Percentiles rank a stretch among this genome's conserved stretches.
phyloP scores from a whole-genome alignment of 1,140 invertebrate genomes.

The Ceratina japonica region DNA sequence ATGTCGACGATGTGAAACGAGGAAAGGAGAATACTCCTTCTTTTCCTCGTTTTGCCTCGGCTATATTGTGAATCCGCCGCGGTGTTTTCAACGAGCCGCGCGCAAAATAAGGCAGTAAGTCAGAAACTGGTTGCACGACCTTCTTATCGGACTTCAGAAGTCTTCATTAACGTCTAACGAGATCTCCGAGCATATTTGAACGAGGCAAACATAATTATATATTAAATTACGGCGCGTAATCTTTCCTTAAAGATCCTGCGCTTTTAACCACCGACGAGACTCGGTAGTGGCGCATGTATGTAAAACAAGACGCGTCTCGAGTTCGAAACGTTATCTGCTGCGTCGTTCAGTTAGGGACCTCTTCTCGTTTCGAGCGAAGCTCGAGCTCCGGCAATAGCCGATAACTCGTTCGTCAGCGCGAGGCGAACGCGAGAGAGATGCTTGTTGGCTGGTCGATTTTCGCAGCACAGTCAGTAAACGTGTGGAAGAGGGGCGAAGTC shows the following conservation, averaged over 20 bases:
- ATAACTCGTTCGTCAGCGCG: constrained; percentile 3
- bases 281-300: no score
- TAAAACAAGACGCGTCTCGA: no score
- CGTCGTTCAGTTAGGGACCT: no score
- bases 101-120: neutral
- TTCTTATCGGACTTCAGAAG: no score
- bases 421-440: neutral
- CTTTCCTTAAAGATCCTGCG: no score
- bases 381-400: neutral
- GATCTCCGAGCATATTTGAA: neutral
- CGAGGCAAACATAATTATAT: no score
- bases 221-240: no score
- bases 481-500: constrained; percentile 68
- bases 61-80: neutral
- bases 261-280: no score
- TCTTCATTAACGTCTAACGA: constrained; percentile 1
- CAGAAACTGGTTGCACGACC: neutral
- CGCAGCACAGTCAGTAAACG: constrained; percentile 70
- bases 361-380: neutral
- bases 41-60: no score
- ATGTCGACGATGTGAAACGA: neutral
- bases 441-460: constrained; percentile 64
- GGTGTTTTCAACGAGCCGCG: neutral
- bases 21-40: neutral
- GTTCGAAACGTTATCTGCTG: no score